Percentiles rank a stretch among this genome's conserved stretches.
These are phyloP conservation scores for Cichladusa arquata DNA, from an alignment of 2,113 vertebrate genomes.

Conservation along the genomic window DNA sequence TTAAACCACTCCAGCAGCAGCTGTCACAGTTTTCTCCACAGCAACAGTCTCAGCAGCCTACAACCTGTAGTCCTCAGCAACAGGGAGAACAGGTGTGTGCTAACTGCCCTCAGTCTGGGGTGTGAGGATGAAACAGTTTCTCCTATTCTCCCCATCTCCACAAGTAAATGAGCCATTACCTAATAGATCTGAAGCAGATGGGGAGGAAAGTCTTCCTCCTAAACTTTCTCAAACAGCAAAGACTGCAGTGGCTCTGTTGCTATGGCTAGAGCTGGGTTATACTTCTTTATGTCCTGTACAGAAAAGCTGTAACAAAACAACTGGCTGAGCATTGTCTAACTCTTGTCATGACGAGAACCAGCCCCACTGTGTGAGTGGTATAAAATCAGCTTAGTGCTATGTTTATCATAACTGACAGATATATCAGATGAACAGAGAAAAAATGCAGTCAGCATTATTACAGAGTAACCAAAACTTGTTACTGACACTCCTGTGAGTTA, in stretches of 20 bases:
- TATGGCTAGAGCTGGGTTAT: not conserved
- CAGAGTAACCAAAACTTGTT: not conserved
- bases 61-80: slow-evolving; percentile 82
- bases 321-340: not conserved
- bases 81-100: slow-evolving; percentile 80
- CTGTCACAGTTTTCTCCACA: slow-evolving; percentile 83
- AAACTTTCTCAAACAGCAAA: not conserved
- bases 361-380: not conserved
- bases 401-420: not conserved
- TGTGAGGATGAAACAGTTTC: not conserved
- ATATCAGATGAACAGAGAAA: not conserved
- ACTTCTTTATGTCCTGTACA: not conserved
- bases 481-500: not conserved
- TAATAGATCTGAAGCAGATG: not conserved
- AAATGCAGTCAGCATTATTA: not conserved
- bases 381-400: not conserved
- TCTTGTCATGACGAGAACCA: not conserved
- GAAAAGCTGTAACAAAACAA: not conserved
- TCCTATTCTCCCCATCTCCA: not conserved
- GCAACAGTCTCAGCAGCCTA: slow-evolving; percentile 75
- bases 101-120: not conserved
- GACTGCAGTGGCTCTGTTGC: not conserved
- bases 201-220: not conserved
- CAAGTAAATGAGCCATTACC: not conserved
- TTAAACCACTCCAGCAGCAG: slow-evolving; percentile 83